Conservation (phyloP, 2,888 invertebrate genomes). For the Strigamia maritima region DNA sequence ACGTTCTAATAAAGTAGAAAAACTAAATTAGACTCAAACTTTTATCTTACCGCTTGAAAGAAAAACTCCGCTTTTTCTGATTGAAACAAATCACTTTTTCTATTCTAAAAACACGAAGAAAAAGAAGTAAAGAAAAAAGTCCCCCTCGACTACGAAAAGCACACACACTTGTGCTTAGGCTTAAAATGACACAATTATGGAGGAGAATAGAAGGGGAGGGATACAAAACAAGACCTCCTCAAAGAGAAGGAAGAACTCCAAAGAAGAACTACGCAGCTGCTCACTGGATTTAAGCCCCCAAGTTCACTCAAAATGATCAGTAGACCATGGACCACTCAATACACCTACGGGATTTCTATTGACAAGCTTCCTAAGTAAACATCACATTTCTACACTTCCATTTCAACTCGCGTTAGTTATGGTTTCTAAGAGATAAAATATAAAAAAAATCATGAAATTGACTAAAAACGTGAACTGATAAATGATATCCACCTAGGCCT, state of each 20-base stretch:
- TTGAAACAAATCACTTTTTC: slow-evolving; percentile 34
- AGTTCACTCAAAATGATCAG: slow-evolving; percentile 32
- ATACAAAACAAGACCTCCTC: slow-evolving; percentile 34
- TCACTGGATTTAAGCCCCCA: slow-evolving; percentile 31
- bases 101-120: background rate
- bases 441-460: background rate
- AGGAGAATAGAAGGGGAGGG: slow-evolving; percentile 32
- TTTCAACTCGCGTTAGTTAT: slow-evolving; percentile 23
- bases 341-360: slow-evolving; percentile 34
- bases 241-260: slow-evolving; percentile 32
- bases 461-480: background rate
- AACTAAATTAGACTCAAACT: slow-evolving; percentile 25
- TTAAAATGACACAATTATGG: slow-evolving; percentile 34
- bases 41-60: slow-evolving; percentile 24
- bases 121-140: background rate
- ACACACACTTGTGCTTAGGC: slow-evolving; percentile 18
- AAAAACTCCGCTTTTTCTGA: background rate
- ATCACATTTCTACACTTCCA: slow-evolving; percentile 34
- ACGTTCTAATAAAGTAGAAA: background rate
- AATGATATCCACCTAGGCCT: background rate
- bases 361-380: slow-evolving; percentile 32
- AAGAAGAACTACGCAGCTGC: slow-evolving; percentile 30
- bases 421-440: slow-evolving; percentile 6
- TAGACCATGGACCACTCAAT: slow-evolving; percentile 32
- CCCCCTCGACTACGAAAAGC: slow-evolving; percentile 22